Evolutionary conservation across 2,113 vertebrate species (phyloP).

Genomic region (Herpetotheres cachinnans): DNA sequence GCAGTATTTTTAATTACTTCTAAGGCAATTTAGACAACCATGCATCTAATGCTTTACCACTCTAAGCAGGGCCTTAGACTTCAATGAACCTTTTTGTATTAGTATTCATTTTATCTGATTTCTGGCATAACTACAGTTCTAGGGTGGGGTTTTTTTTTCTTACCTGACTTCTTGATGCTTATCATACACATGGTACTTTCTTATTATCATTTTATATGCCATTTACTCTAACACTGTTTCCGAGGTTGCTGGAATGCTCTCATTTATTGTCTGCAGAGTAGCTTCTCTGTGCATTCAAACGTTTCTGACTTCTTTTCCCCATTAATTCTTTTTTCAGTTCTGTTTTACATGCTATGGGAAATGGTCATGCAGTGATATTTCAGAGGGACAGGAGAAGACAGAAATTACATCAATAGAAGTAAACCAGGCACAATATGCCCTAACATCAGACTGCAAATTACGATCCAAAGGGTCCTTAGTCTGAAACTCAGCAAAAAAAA

Average conservation of each 20-base stretch:
- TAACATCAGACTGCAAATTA: neutral
- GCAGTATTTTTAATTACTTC: neutral
- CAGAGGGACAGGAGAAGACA: neutral
- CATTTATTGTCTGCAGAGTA: neutral
- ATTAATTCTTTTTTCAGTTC: neutral
- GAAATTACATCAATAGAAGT: neutral
- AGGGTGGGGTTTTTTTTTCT: accelerated
- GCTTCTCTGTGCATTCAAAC: neutral
- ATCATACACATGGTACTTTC: neutral
- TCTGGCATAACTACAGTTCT: neutral
- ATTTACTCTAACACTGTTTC: neutral
- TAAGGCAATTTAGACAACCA: neutral
- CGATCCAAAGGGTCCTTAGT: neutral
- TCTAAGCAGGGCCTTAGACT: neutral
- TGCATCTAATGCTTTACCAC: neutral
- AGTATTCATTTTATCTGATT: neutral
- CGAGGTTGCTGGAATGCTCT: neutral
- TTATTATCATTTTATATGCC: neutral
- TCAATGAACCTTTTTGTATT: neutral
- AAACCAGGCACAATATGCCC: neutral
- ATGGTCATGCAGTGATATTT: neutral
- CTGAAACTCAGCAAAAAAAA: neutral
- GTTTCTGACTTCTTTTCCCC: neutral
- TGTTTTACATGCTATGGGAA: neutral
- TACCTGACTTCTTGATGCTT: neutral